Evolutionary conservation across 1,140 invertebrate species (phyloP), one percentile per base, ranked within the genome.

Genomic region (Drosophila kurseongensis): DNA sequence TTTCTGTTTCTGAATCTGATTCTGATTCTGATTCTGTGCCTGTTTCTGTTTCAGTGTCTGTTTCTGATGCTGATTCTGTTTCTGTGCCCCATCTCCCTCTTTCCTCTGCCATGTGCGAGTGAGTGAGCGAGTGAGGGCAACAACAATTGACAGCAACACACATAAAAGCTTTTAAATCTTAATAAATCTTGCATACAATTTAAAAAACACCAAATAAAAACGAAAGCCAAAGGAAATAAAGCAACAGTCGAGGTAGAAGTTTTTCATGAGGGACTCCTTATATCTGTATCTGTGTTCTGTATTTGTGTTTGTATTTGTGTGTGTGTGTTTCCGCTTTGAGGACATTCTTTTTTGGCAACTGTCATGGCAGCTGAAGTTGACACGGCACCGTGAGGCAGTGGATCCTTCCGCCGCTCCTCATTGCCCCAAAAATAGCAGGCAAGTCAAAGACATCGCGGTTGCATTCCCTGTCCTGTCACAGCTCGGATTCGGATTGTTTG

Each of bases 141-240:
- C 73, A 65, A 60, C 84, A 88, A 88, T 88, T 85, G 85, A 85
- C 85, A 80, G 81, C 57, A 67, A 77, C 86, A 90, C 79, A 90
- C 79, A 90, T 82, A 90, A 90, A 90, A 82, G 86, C 86, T 90
- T 90, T 90, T 90, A 90, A 90, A 82, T 90, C 86, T 90, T 90
- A 90, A 90, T 90, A 90, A 90, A 90, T 90, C 86, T 90, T 90
- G 86, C 86, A 90, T 90, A 86, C 75, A 90, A 90, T 86, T 90
- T 85, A 63, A 77, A 81, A 89, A 84, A 89, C 63, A 72, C 60
- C 76, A 77, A 72, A 51, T 66, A 56, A 57, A 44, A 54, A 57
- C 40, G 40, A 57, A 67, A 63, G 73, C 45, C 65, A 69, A 52
- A 52, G 69, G 54, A 75, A 66, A 47, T 76, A 66, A 58, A 59